Base-by-base conservation (phyloP, 2,113 vertebrate genomes). In the Myrmecobius fasciatus region DNA sequence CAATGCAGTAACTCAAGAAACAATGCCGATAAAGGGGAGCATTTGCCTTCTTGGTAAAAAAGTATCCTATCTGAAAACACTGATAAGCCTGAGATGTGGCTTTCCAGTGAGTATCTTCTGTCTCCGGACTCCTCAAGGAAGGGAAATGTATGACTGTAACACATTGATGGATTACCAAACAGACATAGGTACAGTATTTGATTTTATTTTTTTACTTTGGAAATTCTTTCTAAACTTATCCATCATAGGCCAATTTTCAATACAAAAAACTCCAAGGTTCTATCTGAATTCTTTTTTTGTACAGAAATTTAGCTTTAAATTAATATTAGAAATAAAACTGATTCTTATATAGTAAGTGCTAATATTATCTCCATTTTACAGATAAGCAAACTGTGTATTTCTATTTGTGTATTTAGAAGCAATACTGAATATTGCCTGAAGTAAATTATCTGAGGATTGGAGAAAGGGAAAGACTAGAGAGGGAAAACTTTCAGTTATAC, bases 131-230 rank as follows among this genome's bases (percentile, higher is more conserved):
- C 94, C 95, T 46, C 52, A 88, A 0, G 98, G 98, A 89, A 93
- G 97, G 75, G 98, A 98, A 28, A 98, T 99, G 95, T 99, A 98
- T 9, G 98, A 99, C 97, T 99, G 98, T 97, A 99, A 99, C 96
- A 94, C 28, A 8, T 97, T 99, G n/a, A 94, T 96, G 2, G 97
- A 98, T 94, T 99, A 99, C 94, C 95, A 95, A 75, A 95, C 96
- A 46, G 96, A 98, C 93, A 91, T 96, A 31, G 98, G 98, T 99
- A 98, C n/a, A 43, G 67, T 83, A 83, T 83, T n/a, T 75, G 20
- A 5, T 43, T 83, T 67, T 51, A 51, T 67, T 67, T 67, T 75
- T 67, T 67, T 9, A 83, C n/a, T 83, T 52, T 93, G 52, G 28
- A 93, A 25, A 91, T 20, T 91, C 83, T 92, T 75, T 75, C 60